Percentiles rank a stretch among this genome's conserved stretches.
phyloP scores from a whole-genome alignment of 2,888 invertebrate genomes.

The Seira musarum region DNA sequence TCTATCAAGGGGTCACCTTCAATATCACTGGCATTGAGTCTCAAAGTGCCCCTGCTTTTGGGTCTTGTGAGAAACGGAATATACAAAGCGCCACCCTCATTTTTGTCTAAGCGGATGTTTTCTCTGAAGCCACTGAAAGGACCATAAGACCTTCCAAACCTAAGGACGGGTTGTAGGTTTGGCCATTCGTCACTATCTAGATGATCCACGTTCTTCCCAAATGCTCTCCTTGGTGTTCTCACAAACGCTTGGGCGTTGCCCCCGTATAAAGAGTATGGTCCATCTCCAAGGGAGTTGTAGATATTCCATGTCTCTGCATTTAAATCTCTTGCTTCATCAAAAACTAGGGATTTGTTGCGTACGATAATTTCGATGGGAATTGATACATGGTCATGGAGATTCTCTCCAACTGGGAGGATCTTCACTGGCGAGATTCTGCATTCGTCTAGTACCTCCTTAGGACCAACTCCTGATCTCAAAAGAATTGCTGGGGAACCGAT shows the following conservation, averaged over 20 bases:
- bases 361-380: slow-evolving; percentile 33
- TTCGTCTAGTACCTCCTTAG: background rate
- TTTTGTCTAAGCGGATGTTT: background rate
- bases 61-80: background rate
- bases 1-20: background rate
- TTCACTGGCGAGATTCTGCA: background rate
- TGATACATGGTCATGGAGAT: slow-evolving; percentile 46
- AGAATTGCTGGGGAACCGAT: slow-evolving; percentile 21
- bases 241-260: background rate
- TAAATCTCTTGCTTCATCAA: slow-evolving; percentile 34
- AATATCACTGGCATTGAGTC: background rate
- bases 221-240: background rate
- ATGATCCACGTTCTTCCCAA: background rate
- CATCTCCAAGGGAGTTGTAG: slow-evolving; percentile 30
- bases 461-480: slow-evolving; percentile 57
- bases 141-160: background rate
- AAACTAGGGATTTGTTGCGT: slow-evolving; percentile 19
- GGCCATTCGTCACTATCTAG: background rate
- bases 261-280: background rate
- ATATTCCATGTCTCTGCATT: slow-evolving; percentile 33
- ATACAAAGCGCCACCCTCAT: background rate
- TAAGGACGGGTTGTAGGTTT: background rate
- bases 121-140: background rate
- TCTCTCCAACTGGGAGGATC: slow-evolving; percentile 57
- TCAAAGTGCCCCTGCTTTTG: background rate